These are phyloP conservation scores for Philopotamus ludificatus DNA, from an alignment of 1,140 invertebrate species.

Conservation along the genomic window DNA sequence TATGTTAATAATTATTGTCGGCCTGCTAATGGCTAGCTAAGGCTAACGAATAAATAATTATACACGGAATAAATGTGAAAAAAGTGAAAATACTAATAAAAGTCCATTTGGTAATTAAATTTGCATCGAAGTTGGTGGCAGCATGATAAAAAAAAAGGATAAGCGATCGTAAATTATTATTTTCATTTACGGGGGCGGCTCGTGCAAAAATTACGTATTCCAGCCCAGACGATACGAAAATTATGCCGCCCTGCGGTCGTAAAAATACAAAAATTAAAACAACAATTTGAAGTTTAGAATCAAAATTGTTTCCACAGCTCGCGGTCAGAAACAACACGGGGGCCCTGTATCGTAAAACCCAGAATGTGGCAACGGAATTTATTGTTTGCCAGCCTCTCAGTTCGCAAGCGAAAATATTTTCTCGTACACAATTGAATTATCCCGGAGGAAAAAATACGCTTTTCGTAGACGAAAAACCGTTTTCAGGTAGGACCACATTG, in stretches of 20 bases:
- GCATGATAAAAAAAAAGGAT: too few relatives aligned
- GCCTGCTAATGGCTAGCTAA: too few relatives aligned
- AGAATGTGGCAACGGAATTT: conserved; percentile 5
- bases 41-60: too few relatives aligned
- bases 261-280: too few relatives aligned
- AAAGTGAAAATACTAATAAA: too few relatives aligned
- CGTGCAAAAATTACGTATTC: too few relatives aligned
- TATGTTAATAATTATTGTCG: too few relatives aligned
- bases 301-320: neutral
- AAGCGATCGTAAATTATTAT: too few relatives aligned
- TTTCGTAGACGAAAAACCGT: neutral
- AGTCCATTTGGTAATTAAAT: too few relatives aligned
- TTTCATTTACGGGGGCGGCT: neutral
- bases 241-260: too few relatives aligned
- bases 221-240: conserved; percentile 3
- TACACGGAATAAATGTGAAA: too few relatives aligned
- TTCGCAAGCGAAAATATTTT: neutral
- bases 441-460: conserved; percentile 12
- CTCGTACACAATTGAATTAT: conserved; percentile 18
- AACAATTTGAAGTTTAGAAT: neutral
- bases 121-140: too few relatives aligned
- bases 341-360: conserved; percentile 3
- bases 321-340: conserved; percentile 9
- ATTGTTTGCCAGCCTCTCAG: conserved; percentile 19
- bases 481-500: neutral